A percentile compares a stretch with the other conserved stretches of the same genome.
Conservation (phyloP, 2,888 invertebrate genomes). For the Pandemis cinnamomeana region DNA sequence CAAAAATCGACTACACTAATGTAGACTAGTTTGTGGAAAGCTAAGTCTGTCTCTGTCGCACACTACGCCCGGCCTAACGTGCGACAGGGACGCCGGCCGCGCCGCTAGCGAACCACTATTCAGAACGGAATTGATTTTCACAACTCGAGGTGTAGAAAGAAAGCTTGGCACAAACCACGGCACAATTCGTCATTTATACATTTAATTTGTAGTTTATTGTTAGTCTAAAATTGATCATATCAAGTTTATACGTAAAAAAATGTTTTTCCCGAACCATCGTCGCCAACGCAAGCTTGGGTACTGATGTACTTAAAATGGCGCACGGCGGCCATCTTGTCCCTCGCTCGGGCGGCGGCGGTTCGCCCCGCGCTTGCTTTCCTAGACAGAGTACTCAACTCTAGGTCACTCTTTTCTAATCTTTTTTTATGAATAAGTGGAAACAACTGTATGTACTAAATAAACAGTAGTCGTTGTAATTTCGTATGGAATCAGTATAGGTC, state of each 20-base stretch:
- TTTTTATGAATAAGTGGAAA: conserved; percentile 61
- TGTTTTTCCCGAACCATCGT: conserved; percentile 57
- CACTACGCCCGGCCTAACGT: conserved; percentile 19
- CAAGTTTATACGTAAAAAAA: conserved; percentile 81
- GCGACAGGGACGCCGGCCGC: conserved; percentile 25
- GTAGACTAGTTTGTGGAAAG: conserved; percentile 24
- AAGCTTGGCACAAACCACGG: conserved; percentile 40
- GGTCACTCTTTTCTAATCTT: conserved; percentile 60
- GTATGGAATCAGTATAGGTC: conserved; percentile 73
- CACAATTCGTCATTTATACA: conserved; percentile 43
- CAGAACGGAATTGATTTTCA: conserved; percentile 40
- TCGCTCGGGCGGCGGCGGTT: conserved; percentile 27
- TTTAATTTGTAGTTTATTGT: conserved; percentile 64
- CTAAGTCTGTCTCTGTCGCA: conserved; percentile 24
- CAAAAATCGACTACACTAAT: conserved; percentile 17
- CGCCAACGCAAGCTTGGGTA: conserved; percentile 62
- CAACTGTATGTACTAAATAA: conserved; percentile 72
- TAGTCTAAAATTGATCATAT: conserved; percentile 77
- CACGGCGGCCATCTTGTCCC: conserved; percentile 25
- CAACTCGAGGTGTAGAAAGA: conserved; percentile 33
- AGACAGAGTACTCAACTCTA: conserved; percentile 39
- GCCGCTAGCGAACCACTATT: conserved; percentile 15
- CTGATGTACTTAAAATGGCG: conserved; percentile 49
- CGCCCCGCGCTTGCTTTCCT: conserved; percentile 39
- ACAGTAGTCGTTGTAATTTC: conserved; percentile 77